Conservation (phyloP, 2,113 vertebrate species). For the Zosterops hypoxanthus region DNA sequence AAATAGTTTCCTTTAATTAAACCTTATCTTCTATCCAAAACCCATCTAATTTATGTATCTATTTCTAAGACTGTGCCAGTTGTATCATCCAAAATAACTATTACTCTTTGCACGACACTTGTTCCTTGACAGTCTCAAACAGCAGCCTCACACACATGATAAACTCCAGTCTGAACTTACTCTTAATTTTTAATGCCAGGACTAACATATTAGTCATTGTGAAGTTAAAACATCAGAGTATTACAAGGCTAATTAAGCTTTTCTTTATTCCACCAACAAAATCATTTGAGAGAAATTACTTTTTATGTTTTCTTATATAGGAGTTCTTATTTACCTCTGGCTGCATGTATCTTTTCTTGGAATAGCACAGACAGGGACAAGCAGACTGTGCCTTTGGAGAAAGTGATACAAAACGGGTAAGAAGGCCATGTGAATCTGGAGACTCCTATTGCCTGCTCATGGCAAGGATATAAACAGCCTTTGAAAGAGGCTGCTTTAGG, state of each 20-base stretch:
- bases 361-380: background rate
- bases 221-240: background rate
- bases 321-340: background rate
- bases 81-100: background rate
- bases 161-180: background rate
- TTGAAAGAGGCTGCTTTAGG: background rate
- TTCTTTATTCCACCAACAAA: background rate
- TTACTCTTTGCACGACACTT: background rate
- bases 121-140: background rate
- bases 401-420: background rate
- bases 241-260: background rate
- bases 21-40: background rate
- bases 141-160: background rate
- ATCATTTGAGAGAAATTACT: background rate
- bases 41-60: background rate
- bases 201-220: background rate
- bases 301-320: background rate
- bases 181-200: background rate
- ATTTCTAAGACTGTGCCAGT: background rate
- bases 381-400: background rate
- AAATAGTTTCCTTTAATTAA: slow-evolving; percentile 11
- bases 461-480: background rate
- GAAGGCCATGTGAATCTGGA: background rate
- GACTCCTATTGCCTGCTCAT: background rate
- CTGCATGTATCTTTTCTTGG: background rate